Evolutionary conservation across 2,797 vertebrate genomes (phyloP).

Genomic region (Fistularia tabacaria): DNA sequence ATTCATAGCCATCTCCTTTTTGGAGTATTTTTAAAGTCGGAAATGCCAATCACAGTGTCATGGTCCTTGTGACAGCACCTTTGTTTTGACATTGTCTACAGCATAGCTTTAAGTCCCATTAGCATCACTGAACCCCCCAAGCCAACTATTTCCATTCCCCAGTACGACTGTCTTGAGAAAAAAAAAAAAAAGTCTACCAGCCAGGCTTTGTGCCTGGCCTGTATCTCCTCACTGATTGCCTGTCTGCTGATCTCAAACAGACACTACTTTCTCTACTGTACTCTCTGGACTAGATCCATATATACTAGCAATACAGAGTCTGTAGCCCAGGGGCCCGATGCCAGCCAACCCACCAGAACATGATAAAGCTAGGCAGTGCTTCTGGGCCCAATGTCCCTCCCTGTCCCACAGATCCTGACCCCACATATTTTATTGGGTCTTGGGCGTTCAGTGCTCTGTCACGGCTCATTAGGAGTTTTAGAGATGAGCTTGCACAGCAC

Average conservation of each 20-base stretch:
- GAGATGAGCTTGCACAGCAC: constrained; percentile 68
- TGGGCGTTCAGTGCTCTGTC: constrained; percentile 66
- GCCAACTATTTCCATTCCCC: no score
- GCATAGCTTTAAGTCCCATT: no score
- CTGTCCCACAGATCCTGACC: constrained; percentile 57
- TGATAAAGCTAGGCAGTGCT: constrained; percentile 51
- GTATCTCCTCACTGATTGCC: constrained; percentile 13
- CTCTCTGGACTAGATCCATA: constrained; percentile 37
- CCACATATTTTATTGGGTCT: constrained; percentile 72
- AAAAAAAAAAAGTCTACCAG: no score
- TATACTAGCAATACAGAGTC: constrained; percentile 38
- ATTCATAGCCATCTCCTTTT: no score
- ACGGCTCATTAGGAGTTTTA: constrained; percentile 66
- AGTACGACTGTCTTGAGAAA: no score
- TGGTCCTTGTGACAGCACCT: no score
- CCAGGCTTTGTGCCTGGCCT: constrained; percentile 15
- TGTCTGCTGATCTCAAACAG: constrained; percentile 31
- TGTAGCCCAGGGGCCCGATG: constrained; percentile 25
- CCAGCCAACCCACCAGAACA: constrained; percentile 36
- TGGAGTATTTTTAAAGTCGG: no score
- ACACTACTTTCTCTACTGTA: constrained; percentile 21
- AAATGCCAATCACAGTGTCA: no score
- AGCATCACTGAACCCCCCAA: no score
- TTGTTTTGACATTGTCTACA: no score
- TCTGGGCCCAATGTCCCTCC: constrained; percentile 43